These are phyloP conservation scores for Tilapia sparmanii DNA, from an alignment of 2,113 vertebrate species.

Conservation along the genomic window DNA sequence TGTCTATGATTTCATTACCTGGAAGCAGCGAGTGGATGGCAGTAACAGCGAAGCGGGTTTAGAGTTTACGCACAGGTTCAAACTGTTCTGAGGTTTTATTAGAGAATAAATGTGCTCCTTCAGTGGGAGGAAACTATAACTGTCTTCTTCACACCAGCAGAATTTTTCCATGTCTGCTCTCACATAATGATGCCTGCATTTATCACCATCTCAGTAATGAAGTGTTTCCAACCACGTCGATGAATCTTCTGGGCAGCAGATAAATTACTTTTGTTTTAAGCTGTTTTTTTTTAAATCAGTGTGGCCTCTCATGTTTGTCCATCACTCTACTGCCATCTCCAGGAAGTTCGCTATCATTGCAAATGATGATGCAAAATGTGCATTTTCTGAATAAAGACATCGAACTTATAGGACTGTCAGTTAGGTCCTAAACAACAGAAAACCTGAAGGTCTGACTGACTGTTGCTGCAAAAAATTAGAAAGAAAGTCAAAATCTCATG, in stretches of 20 bases:
- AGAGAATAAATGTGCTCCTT: not conserved
- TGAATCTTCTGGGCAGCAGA: not conserved
- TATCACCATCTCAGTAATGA: not conserved
- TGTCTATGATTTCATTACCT: not conserved
- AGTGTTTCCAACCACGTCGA: not conserved
- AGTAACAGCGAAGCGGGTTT: not conserved
- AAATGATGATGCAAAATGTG: rapidly evolving
- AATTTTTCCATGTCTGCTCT: not conserved
- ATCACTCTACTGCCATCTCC: not conserved
- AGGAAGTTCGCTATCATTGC: not conserved
- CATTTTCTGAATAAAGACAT: not conserved
- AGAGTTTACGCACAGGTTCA: rapidly evolving
- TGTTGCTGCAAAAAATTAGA: not conserved
- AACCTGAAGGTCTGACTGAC: not conserved
- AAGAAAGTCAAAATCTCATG: not conserved
- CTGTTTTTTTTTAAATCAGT: not conserved
- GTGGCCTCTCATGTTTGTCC: not conserved
- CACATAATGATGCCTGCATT: not conserved
- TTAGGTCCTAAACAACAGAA: not conserved
- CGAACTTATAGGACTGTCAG: not conserved
- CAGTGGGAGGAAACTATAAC: not conserved
- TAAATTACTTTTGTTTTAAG: not conserved
- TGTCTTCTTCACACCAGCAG: rapidly evolving
- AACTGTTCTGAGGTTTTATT: not conserved
- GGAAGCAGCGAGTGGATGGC: not conserved